Evolutionary conservation across 2,888 invertebrate species (phyloP).

Genomic region (Caenorhabditis japonica): DNA sequence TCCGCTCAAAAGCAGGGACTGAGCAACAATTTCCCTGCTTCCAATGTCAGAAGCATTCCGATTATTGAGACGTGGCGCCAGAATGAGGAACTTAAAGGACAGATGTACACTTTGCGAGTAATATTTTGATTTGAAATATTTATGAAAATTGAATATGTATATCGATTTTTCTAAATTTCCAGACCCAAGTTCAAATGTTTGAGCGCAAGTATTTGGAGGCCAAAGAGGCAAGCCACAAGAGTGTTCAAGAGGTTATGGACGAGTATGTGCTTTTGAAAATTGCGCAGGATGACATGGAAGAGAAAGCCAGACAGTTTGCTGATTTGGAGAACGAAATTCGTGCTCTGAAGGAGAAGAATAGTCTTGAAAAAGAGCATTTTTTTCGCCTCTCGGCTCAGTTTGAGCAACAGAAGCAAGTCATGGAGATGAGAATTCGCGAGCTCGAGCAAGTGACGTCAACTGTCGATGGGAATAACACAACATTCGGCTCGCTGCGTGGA

Average conservation of each 20-base stretch:
- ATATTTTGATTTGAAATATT: no score
- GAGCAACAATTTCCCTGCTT: constrained; percentile 5
- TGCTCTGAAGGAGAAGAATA: constrained; percentile 6
- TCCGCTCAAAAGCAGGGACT: constrained; percentile 1
- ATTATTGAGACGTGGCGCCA: constrained; percentile 49
- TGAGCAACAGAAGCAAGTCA: constrained; percentile 1
- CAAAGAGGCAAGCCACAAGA: constrained; percentile 25
- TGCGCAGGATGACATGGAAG: constrained; percentile 18
- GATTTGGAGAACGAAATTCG: constrained; percentile 6
- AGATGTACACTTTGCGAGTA: constrained; percentile 34
- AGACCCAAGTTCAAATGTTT: not conserved
- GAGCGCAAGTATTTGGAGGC: constrained; percentile 25
- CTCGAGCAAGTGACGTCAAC: not conserved
- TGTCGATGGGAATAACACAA: constrained; percentile 32
- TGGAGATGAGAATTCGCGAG: constrained; percentile 21
- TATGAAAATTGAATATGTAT: no score
- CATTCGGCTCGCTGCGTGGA: constrained; percentile 23
- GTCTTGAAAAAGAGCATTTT: constrained; percentile 3
- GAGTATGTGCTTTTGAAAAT: constrained; percentile 43
- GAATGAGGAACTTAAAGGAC: constrained; percentile 37
- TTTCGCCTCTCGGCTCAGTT: constrained; percentile 1
- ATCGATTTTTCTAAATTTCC: not conserved
- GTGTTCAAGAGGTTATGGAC: constrained; percentile 44
- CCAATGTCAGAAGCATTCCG: constrained; percentile 32
- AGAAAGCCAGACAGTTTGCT: not conserved